Conservation (phyloP, 2,888 invertebrate species). For the Argyresthia albistria region DNA sequence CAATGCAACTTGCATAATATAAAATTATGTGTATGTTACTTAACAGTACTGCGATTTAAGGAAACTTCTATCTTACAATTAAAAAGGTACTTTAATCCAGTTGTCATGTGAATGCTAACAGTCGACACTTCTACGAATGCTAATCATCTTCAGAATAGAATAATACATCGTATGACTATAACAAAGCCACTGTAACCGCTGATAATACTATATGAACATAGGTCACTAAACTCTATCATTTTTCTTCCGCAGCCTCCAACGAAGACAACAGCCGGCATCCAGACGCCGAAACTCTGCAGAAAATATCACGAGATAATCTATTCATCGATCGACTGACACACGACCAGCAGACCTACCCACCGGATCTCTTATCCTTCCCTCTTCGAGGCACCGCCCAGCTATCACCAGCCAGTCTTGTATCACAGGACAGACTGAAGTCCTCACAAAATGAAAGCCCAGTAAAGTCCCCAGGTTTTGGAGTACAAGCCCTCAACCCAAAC, state of each 20-base stretch:
- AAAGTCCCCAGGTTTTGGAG: constrained; percentile 51
- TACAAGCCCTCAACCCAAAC: constrained; percentile 33
- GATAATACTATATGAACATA: neutral
- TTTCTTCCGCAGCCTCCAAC: constrained; percentile 54
- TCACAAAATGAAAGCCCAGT: constrained; percentile 33
- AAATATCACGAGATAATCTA: constrained; percentile 61
- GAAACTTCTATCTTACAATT: too few relatives aligned
- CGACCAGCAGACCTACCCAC: constrained; percentile 79
- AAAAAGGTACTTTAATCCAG: too few relatives aligned
- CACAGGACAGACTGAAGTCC: constrained; percentile 18
- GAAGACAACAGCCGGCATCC: constrained; percentile 76
- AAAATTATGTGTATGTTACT: too few relatives aligned
- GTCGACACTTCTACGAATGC: too few relatives aligned
- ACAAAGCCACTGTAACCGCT: neutral
- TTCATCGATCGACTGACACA: constrained; percentile 53
- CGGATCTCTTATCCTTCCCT: constrained; percentile 86
- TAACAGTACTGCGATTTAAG: too few relatives aligned
- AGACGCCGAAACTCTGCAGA: constrained; percentile 69
- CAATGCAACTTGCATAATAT: too few relatives aligned
- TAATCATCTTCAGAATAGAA: too few relatives aligned
- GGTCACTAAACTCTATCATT: neutral
- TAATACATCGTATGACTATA: neutral
- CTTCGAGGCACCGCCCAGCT: constrained; percentile 52
- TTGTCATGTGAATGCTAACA: too few relatives aligned
- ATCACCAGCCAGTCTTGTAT: constrained; percentile 61